Conservation (phyloP, 2,797 vertebrate genomes). For the Poecile montanus region DNA sequence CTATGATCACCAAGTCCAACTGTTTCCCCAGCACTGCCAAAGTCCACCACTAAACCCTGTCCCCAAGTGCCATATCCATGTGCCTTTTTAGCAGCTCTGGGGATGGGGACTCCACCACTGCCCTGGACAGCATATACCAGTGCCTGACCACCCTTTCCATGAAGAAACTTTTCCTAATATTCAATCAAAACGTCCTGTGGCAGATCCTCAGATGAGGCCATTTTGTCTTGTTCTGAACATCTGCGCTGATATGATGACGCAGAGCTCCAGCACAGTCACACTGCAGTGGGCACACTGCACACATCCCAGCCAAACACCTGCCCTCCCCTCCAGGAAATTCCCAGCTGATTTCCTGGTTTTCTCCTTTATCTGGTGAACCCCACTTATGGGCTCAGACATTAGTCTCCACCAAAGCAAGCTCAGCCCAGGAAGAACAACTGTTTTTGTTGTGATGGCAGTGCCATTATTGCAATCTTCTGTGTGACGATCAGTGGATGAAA, state of each 20-base stretch:
- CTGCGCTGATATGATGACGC: accelerated
- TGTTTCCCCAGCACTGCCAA: neutral
- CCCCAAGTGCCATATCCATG: neutral
- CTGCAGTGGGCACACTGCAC: neutral
- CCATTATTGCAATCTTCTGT: neutral
- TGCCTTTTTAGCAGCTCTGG: neutral
- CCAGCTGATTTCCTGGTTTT: neutral
- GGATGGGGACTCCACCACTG: neutral
- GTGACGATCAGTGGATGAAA: neutral
- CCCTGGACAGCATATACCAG: neutral
- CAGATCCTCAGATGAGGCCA: neutral
- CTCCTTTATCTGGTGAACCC: neutral
- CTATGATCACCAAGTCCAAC: accelerated
- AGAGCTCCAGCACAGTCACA: neutral
- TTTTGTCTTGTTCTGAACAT: neutral
- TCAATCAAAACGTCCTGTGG: neutral
- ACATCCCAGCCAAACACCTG: neutral
- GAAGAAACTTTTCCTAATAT: neutral
- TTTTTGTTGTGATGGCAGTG: accelerated
- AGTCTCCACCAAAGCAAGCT: neutral
- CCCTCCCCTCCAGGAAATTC: neutral
- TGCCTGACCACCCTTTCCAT: too few relatives aligned
- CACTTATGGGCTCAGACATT: neutral
- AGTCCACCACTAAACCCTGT: neutral
- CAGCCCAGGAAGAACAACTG: accelerated